phyloP scores from a whole-genome alignment of 2,888 invertebrate species.

The Abrostola tripartita region DNA sequence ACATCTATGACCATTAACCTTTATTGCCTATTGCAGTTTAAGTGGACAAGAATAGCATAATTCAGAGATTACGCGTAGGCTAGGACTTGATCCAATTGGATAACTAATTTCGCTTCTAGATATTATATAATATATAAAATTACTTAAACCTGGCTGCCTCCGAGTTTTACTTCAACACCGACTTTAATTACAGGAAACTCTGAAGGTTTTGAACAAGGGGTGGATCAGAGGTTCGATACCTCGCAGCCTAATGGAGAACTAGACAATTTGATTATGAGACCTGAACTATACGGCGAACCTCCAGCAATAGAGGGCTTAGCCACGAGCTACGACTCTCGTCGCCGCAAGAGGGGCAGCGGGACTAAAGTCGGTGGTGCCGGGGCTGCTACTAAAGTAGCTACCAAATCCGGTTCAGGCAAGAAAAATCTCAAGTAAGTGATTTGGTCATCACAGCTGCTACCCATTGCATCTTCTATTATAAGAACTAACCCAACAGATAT shows the following conservation, averaged over 20 bases:
- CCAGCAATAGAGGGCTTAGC: slow-evolving; percentile 83
- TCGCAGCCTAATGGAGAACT: slow-evolving; percentile 80
- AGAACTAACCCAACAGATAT: slow-evolving; percentile 26
- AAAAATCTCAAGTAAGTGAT: slow-evolving; percentile 82
- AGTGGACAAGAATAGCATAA: slow-evolving; percentile 41
- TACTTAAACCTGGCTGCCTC: too few species aligned
- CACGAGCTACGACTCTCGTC: slow-evolving; percentile 76
- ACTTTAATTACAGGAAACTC: slow-evolving; percentile 74
- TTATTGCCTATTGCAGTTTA: slow-evolving; percentile 44
- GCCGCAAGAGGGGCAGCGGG: slow-evolving; percentile 83
- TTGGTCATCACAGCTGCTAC: slow-evolving; percentile 12
- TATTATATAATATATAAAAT: neutral
- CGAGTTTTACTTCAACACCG: neutral
- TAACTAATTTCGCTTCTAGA: slow-evolving; percentile 7
- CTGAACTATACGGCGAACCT: slow-evolving; percentile 89
- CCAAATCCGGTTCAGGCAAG: slow-evolving; percentile 82
- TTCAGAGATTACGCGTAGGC: slow-evolving; percentile 4
- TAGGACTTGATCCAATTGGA: slow-evolving; percentile 22
- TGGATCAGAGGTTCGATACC: slow-evolving; percentile 79
- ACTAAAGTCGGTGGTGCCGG: slow-evolving; percentile 84
- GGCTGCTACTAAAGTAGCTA: slow-evolving; percentile 84
- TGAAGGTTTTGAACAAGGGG: slow-evolving; percentile 80
- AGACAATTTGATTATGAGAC: slow-evolving; percentile 90
- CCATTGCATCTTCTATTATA: slow-evolving; percentile 31
- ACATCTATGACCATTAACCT: slow-evolving; percentile 20